These are phyloP conservation scores for Apotomis betuletana DNA, from an alignment of 2,888 invertebrate species.

Conservation along the genomic window DNA sequence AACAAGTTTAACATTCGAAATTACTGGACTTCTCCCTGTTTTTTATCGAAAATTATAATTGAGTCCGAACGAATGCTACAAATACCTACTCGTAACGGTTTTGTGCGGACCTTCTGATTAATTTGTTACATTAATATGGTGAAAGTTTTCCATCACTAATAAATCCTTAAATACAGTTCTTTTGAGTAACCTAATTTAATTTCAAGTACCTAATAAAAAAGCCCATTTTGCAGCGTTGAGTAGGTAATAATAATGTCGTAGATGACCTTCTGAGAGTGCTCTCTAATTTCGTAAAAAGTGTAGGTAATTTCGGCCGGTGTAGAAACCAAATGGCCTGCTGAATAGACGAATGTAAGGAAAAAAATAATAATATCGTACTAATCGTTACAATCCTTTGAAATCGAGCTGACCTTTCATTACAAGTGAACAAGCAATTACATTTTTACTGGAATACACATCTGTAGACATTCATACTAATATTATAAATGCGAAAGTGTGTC, in stretches of 20 bases:
- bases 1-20: slow-evolving; percentile 71
- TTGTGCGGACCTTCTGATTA: not conserved
- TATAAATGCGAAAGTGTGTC: too few species aligned
- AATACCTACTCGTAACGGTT: not conserved
- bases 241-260: not conserved
- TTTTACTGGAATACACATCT: not conserved
- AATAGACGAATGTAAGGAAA: not conserved
- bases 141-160: not conserved
- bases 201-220: not conserved
- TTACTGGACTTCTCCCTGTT: slow-evolving; percentile 65
- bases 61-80: slow-evolving; percentile 29
- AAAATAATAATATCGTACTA: too few species aligned
- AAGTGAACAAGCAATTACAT: not conserved
- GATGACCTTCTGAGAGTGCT: not conserved
- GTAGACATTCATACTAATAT: too few species aligned
- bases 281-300: not conserved
- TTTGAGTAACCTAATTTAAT: not conserved
- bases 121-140: not conserved
- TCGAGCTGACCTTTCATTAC: not conserved
- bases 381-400: too few species aligned
- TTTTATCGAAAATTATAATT: slow-evolving; percentile 4
- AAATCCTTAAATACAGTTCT: not conserved
- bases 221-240: not conserved
- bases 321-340: not conserved
- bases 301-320: not conserved